Evolutionary conservation across 2,797 vertebrate species (phyloP), one percentile per base, ranked within the genome.

Genomic region (Tapera naevia): DNA sequence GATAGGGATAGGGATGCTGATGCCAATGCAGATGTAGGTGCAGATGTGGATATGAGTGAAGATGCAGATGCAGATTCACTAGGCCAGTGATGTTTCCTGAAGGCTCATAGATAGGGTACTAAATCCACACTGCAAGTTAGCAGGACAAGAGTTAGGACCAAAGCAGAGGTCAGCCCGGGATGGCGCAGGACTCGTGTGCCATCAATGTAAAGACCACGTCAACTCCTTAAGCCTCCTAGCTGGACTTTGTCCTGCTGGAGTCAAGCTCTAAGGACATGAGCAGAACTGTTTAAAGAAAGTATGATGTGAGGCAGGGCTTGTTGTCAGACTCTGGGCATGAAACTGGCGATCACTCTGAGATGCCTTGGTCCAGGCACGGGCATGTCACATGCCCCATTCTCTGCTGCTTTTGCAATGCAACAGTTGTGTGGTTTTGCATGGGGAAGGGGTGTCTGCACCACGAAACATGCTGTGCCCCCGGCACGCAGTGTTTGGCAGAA

Each of bases 31-130:
- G 70, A 32, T 46, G 37, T 2, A 3, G 22, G 54, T 33, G 7
- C 5, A 2, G 33, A 45, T 53, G 23, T 2, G 1, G 8, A 54
- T 54, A 33, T 9, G 0, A 13, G 37, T 72, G 30, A 2, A 1
- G 75, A 27, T 46, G 45, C 3, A 4, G 10, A 19, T n/a, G 18
- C 19, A 81, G 30, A 12, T 21, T 13, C 16, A 19, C 7, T 12
- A 35, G 50, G 46, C 25, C 43, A 79, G 28, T 2, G 15, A 3
- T 30, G 16, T 32, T 64, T 37, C 16, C 74, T 85, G 39, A 78
- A 53, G 12, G 22, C n/a, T 89, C 7, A 5, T 13, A 16, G 5
- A 8, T 3, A 7, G 12, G 6, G 0, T 45, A 35, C 54, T 21
- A 60, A 65, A 91, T 30, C 56, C 2, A 0, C 1, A 1, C 30